These are phyloP conservation scores for Phalangium opilio DNA, from an alignment of 2,888 invertebrate species.

Conservation along the genomic window DNA sequence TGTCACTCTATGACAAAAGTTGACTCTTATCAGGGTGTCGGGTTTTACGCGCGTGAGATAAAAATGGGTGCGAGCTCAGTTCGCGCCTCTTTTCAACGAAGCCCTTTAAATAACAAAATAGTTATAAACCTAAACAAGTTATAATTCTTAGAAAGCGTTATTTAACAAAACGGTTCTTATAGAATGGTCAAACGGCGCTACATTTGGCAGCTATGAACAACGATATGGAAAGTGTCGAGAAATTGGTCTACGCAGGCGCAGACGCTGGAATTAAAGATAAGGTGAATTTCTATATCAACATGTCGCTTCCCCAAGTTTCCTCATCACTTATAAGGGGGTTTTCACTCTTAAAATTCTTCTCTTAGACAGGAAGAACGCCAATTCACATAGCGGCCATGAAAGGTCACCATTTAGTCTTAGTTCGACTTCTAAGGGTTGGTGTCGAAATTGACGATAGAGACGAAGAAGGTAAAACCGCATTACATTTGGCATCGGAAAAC, in stretches of 20 bases:
- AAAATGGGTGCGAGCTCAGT: too few species aligned
- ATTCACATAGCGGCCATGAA: constrained; percentile 53
- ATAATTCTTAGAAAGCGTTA: too few species aligned
- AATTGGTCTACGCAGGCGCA: constrained; percentile 50
- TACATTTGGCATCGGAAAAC: constrained; percentile 27
- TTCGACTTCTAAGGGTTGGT: constrained; percentile 33
- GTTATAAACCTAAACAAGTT: too few species aligned
- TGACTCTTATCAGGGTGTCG: too few species aligned
- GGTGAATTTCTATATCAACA: constrained; percentile 42
- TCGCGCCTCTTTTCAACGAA: too few species aligned
- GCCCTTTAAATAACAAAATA: too few species aligned
- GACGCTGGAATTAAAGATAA: constrained; percentile 51
- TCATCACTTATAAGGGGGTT: too few species aligned
- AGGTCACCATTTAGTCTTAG: constrained; percentile 46
- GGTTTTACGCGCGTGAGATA: too few species aligned
- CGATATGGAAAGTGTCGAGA: constrained; percentile 46
- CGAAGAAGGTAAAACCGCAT: constrained; percentile 27
- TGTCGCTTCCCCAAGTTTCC: too few species aligned
- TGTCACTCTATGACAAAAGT: too few species aligned
- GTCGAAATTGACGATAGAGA: constrained; percentile 29
- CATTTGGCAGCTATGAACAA: constrained; percentile 61
- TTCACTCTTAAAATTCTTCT: too few species aligned
- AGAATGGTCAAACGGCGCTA: constrained; percentile 52
- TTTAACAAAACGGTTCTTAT: constrained; percentile 1
- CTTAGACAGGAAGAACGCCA: constrained; percentile 45